These are phyloP conservation scores for Melolontha melolontha DNA, from an alignment of 2,888 invertebrate species.

Conservation along the genomic window DNA sequence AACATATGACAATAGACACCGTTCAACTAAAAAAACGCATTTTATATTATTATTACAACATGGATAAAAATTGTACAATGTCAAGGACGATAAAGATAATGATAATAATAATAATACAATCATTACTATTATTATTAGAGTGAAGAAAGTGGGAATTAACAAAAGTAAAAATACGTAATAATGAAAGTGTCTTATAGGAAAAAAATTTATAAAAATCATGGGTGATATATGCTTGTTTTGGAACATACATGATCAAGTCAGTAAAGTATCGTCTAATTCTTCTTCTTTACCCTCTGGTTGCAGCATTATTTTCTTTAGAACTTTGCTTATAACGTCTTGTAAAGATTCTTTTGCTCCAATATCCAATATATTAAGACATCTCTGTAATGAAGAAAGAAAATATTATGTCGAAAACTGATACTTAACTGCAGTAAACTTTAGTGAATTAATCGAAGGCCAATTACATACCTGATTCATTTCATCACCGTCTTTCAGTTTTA, in stretches of 20 bases:
- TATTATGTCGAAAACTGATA: no score
- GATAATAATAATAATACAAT: constrained; percentile 10
- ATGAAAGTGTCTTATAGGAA: neutral
- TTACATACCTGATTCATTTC: constrained; percentile 75
- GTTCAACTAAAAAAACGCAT: constrained; percentile 14
- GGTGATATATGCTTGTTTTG: constrained; percentile 10
- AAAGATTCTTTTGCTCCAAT: constrained; percentile 90
- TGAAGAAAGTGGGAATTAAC: constrained; percentile 7
- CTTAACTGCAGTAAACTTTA: no score
- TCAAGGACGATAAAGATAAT: constrained; percentile 10
- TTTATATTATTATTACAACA: constrained; percentile 9
- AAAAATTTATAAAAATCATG: constrained; percentile 9
- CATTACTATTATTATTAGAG: neutral
- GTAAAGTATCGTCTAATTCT: constrained; percentile 91
- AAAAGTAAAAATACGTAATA: constrained; percentile 3
- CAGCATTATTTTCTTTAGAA: constrained; percentile 81
- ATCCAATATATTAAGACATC: constrained; percentile 82
- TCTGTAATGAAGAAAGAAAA: no score
- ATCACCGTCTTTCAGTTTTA: constrained; percentile 83
- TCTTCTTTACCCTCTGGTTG: constrained; percentile 89
- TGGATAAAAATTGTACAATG: constrained; percentile 33
- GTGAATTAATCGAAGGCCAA: no score
- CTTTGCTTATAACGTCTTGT: constrained; percentile 89
- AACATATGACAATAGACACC: constrained; percentile 16
- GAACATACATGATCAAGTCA: constrained; percentile 73